phyloP scores from a whole-genome alignment of 37 sponge, comb jelly and placozoan species.

The Diacarnus erythraeanus region DNA sequence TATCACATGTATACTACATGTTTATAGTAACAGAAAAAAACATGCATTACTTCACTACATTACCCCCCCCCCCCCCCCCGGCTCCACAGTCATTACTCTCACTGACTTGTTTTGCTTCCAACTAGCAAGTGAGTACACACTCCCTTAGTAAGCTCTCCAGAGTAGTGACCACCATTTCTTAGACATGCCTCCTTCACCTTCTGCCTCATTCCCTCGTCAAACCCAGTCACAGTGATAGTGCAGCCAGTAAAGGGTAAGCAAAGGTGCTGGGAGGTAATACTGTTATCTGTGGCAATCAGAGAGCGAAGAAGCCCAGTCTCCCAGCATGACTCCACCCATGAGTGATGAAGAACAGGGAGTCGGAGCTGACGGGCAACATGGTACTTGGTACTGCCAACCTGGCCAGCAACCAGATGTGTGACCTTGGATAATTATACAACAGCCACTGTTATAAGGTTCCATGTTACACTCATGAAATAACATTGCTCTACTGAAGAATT shows the following conservation, averaged over 20 bases:
- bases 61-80: too few relatives aligned
- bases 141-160: slow-evolving; percentile 82
- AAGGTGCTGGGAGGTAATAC: slow-evolving; percentile 9
- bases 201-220: slow-evolving; percentile 60
- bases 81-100: too few relatives aligned
- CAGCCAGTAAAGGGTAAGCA: slow-evolving; percentile 81
- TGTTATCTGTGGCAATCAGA: slow-evolving; percentile 20
- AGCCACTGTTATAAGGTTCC: too few relatives aligned
- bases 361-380: slow-evolving; percentile 67
- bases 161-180: slow-evolving; percentile 83
- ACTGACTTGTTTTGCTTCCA: slow-evolving; percentile 48
- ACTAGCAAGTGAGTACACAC: slow-evolving; percentile 83
- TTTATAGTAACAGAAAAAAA: not conserved
- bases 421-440: slow-evolving; percentile 21
- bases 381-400: slow-evolving; percentile 86
- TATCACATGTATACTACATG: not conserved
- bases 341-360: slow-evolving; percentile 73
- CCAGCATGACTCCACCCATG: slow-evolving; percentile 83
- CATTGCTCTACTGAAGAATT: too few relatives aligned
- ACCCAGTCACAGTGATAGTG: slow-evolving; percentile 83
- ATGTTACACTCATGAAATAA: too few relatives aligned
- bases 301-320: slow-evolving; percentile 21
- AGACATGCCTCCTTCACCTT: slow-evolving; percentile 45
- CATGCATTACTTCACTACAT: too few relatives aligned
- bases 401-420: slow-evolving; percentile 89